Evolutionary conservation across 2,888 invertebrate species (phyloP), one percentile per base, ranked within the genome.

Genomic region (Drosophila flavopinicola): DNA sequence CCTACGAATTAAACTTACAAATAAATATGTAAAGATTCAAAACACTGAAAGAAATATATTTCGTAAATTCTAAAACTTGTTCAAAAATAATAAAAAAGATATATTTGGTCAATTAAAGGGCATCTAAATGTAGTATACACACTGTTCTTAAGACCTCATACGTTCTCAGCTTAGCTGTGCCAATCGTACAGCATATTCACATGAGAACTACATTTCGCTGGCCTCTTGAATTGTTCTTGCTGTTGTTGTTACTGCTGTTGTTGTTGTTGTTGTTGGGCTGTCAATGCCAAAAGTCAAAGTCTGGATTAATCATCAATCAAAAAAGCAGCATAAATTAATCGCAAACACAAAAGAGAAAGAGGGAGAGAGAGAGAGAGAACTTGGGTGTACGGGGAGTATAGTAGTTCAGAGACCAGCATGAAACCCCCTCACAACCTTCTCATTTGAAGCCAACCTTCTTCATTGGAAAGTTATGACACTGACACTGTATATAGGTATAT

Each of bases 261-360:
- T 37, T 58, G 47, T 38, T 66, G 29, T 24, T 41, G 11, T 5
- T 17, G 4, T 24, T 15, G 29, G 37, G 23, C 47, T 72, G 67
- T 73, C 74, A 72, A 77, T 86, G 87, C 51, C 85, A 86, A 77
- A 84, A 80, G 87, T 84, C 82, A 83, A 83, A 78, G 82, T 84
- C 78, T 80, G 75, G 80, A 84, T 86, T 86, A 86, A 84, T 86
- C 87, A 86, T 82, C 82, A 82, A 86, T 84, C 75, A 82, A 86
- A 80, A 5, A 24, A 30, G 38, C 48, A 66, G 75, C 78, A 83
- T 83, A 74, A 85, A 85, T 76, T 80, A 85, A 84, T 74, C 66
- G 86, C 60, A 35, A 66, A 63, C 51, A 57, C 44, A 56, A 49
- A 32, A 35, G 57, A 53, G 39, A 48, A 35, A 20, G 20, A 20